These are phyloP conservation scores for Sicus ferrugineus DNA, from an alignment of 2,888 invertebrate genomes.

Conservation along the genomic window DNA sequence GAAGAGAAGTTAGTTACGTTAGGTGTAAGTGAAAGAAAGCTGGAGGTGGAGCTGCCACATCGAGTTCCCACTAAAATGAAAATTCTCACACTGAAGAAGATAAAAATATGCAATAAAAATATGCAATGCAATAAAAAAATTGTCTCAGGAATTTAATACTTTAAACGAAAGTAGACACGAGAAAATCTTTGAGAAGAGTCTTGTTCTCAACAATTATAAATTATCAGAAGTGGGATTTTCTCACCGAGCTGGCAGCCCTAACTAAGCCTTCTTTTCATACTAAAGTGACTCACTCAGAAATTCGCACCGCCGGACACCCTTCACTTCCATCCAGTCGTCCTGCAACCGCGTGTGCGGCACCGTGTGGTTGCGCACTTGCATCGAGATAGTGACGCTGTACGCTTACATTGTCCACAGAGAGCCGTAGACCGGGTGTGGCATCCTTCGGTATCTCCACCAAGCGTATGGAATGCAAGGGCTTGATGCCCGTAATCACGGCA, in stretches of 20 bases:
- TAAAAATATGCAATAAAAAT: no score
- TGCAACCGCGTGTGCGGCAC: conserved; percentile 33
- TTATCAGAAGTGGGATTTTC: no score
- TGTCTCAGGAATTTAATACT: no score
- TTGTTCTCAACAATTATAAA: no score
- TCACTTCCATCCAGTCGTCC: conserved; percentile 52
- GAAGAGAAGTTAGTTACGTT: conserved; percentile 10
- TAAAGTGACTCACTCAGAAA: conserved; percentile 71
- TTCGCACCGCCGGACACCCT: conserved; percentile 71
- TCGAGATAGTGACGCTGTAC: conserved; percentile 40
- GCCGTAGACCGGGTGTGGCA: conserved; percentile 71
- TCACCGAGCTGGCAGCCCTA: background rate
- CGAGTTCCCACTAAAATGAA: no score
- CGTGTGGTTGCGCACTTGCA: conserved; percentile 29
- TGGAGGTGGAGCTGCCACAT: background rate
- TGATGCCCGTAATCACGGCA: conserved; percentile 43
- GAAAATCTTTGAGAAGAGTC: no score
- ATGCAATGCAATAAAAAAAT: no score
- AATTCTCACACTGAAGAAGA: no score
- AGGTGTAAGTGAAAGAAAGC: no score
- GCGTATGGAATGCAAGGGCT: conserved; percentile 83
- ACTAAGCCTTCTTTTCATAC: background rate
- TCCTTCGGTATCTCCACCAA: conserved; percentile 78
- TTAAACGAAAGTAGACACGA: no score
- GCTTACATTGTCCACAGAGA: conserved; percentile 60